Evolutionary conservation across 2,797 vertebrate species (phyloP), one percentile per base, ranked within the genome.

Genomic region (Channa striata): DNA sequence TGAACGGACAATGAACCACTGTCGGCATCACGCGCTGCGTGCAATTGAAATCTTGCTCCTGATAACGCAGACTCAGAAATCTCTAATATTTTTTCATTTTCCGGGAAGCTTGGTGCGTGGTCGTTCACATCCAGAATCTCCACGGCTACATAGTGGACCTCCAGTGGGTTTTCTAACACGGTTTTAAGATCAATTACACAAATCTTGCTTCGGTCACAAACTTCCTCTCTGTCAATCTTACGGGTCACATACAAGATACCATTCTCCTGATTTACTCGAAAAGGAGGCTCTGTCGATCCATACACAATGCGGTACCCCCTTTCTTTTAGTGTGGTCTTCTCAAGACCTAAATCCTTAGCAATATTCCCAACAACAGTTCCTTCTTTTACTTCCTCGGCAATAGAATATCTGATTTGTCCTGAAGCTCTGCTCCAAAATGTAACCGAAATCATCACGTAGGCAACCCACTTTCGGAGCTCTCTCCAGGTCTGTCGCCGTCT

Each of bases 291-390:
- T 4, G 72, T 79, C 2, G 70, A 75, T 5, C 87, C 77, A 33
- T 91, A 91, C 8, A 90, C 83, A 84, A 94, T 84, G 36, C 93
- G 93, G 11, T 91, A 93, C n/a, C 85, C 77, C 68, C 94, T 83
- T 11, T 92, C 82, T 68, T 83, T 81, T 71, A 95, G 59, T 1
- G 91, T 68, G 2, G 3, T 59, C 14, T 74, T 80, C 49, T 95
- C 94, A 34, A 96, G 78, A 59, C 93, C 93, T 19, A 96, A 81
- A 83, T 96, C 95, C 78, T 94, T 95, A 0, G 93, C 93, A 5
- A 95, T 85, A 77, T 94, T 94, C 49, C 95, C 95, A 53, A 95
- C 92, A 64, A 87, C 79, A 17, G 90, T 89, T 61, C 94, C 95
- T 51, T 92, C 90, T 64, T 90, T 91, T 6, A 91, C 85, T 67